A percentile compares a stretch with the other conserved stretches of the same genome.
Evolutionary conservation across 2,797 vertebrate species (phyloP).

Genomic region (Malurus splendens): DNA sequence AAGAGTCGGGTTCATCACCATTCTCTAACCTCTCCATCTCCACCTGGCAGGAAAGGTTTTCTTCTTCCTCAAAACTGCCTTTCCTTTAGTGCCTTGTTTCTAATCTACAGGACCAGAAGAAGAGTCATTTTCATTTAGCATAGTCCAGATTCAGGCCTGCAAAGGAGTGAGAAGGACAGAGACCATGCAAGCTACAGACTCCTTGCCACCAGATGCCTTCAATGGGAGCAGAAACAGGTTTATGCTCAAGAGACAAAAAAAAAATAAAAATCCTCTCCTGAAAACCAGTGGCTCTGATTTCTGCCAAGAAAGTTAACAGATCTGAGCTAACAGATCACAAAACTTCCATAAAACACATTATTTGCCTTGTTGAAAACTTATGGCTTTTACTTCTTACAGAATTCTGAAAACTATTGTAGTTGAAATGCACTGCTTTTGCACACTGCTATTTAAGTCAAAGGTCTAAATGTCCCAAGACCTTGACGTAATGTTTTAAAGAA

Average conservation of each 20-base stretch:
- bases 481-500: not conserved
- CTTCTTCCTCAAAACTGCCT: not conserved
- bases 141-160: not conserved
- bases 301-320: not conserved
- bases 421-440: not conserved
- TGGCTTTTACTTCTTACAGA: not conserved
- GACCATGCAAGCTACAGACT: not conserved
- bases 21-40: not conserved
- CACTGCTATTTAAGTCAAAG: not conserved
- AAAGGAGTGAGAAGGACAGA: not conserved
- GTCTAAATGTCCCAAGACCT: not conserved
- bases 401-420: not conserved
- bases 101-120: not conserved
- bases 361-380: not conserved
- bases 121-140: not conserved
- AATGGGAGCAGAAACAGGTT: not conserved
- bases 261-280: not conserved
- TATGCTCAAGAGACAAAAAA: not conserved
- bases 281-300: not conserved
- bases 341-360: not conserved
- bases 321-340: not conserved
- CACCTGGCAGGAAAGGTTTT: not conserved
- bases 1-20: not conserved
- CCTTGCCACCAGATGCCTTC: not conserved
- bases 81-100: not conserved